Conservation (phyloP, 2,888 invertebrate species). For the Julus scanicus region DNA sequence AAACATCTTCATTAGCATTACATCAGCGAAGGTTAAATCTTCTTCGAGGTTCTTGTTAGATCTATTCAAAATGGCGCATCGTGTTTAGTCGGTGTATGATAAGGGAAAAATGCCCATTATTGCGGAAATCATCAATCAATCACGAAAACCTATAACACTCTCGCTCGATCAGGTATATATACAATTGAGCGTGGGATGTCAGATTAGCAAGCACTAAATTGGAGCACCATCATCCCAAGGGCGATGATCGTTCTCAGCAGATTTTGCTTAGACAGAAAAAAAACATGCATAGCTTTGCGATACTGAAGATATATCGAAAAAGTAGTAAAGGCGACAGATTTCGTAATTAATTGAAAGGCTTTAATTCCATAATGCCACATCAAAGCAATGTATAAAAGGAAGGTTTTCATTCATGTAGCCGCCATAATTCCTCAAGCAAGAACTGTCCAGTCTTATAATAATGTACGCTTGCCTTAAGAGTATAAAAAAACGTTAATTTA, state of each 20-base stretch:
- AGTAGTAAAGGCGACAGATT: background rate
- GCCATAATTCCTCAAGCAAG: background rate
- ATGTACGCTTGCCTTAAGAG: background rate
- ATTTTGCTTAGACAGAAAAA: background rate
- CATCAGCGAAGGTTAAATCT: background rate
- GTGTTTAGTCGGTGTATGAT: background rate
- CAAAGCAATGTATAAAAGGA: background rate
- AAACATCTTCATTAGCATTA: background rate
- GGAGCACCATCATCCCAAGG: background rate
- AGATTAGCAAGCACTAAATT: background rate
- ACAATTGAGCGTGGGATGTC: background rate
- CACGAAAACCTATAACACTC: background rate
- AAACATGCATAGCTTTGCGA: background rate
- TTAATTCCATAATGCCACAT: background rate
- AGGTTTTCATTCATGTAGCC: background rate
- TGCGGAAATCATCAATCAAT: conserved; percentile 36
- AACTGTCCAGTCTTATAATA: background rate
- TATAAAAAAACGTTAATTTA: background rate
- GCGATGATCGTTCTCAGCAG: background rate
- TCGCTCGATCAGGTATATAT: conserved; percentile 4
- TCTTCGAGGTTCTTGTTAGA: background rate
- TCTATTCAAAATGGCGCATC: background rate
- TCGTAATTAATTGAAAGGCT: background rate
- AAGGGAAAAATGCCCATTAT: background rate
- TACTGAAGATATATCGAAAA: background rate